Percentiles rank a stretch among this genome's conserved stretches.
These are phyloP conservation scores for Naja naja DNA, from an alignment of 2,113 vertebrate genomes.

Conservation along the genomic window DNA sequence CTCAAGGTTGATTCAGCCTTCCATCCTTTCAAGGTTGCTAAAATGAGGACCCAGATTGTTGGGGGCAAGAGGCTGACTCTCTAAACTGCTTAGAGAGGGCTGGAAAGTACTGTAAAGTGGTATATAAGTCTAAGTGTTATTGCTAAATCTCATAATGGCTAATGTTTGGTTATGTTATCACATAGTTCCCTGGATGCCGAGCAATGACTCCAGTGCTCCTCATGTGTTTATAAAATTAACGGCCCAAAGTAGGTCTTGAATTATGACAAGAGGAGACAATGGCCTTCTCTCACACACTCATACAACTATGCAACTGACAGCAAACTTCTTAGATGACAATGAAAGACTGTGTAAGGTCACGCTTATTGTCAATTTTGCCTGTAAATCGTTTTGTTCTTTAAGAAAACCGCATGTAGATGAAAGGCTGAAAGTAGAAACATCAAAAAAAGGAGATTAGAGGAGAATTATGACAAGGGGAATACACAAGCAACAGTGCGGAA, in stretches of 20 bases:
- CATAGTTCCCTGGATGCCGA: background rate
- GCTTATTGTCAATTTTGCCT: background rate
- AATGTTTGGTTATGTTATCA: background rate
- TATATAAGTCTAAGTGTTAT: too few relatives aligned
- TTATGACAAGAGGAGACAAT: background rate
- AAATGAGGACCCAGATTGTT: too few relatives aligned
- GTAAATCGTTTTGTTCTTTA: background rate
- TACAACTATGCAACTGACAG: background rate
- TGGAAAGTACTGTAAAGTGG: too few relatives aligned
- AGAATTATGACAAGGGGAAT: background rate
- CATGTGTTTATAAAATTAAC: background rate
- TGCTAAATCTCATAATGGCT: background rate
- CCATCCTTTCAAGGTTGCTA: too few relatives aligned
- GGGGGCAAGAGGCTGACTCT: too few relatives aligned
- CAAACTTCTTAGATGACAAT: background rate
- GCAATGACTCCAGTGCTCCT: background rate
- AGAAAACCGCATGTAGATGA: background rate
- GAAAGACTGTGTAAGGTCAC: background rate
- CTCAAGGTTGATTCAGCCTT: too few relatives aligned
- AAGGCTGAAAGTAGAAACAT: constrained; percentile 5
- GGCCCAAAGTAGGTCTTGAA: background rate
- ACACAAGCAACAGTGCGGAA: background rate
- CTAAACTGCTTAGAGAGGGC: too few relatives aligned
- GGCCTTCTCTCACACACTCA: background rate
- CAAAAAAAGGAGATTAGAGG: background rate